Evolutionary conservation across 2,797 vertebrate genomes (phyloP), one percentile per base, ranked within the genome.

Genomic region (Aselliscus stoliczkanus): DNA sequence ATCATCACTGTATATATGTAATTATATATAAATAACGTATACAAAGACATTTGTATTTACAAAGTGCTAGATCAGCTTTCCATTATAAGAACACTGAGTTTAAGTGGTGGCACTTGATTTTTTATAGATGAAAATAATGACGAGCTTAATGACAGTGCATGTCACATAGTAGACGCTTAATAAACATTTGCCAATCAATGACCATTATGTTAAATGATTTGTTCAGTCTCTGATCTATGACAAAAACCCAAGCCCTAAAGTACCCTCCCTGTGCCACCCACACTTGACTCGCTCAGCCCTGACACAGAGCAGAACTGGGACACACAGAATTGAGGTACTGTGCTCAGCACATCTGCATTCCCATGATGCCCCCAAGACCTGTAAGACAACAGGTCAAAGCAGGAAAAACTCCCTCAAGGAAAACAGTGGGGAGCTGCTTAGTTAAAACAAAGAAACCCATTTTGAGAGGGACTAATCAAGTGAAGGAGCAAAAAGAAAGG

Each of bases 381-480:
- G 7, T 39, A 93, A 67, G 80, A 67, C 25, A 86, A 69, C 12
- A 77, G 67, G 77, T 85, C 79, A 95, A 25, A 7, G 47, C 58
- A 96, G 37, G 70, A 65, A 90, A 97, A 96, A 93, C 72, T 93
- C 87, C 92, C 93, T 75, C 47, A 58, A 72, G 54, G 42, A 92
- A 94, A 93, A 92, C 23, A 72, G 50, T 52, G 37, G 31, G 54
- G 58, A 81, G 79, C 70, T 79, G 72, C 47, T 94, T 85, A 54
- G 37, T 84, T 75, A 93, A 93, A 96, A 97, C 93, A 98, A 97
- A 97, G 91, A 95, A 90, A 83, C 27, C 21, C 79, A 88, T 96
- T 96, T 94, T 96, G 69, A 73, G 54, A 96, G 77, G 15, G n/a
- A 76, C 69, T 90, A 90, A 69, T 50, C 39, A 83, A 93, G 54